phyloP scores from a whole-genome alignment of 1,140 invertebrate species.

The Drosophila auraria region DNA sequence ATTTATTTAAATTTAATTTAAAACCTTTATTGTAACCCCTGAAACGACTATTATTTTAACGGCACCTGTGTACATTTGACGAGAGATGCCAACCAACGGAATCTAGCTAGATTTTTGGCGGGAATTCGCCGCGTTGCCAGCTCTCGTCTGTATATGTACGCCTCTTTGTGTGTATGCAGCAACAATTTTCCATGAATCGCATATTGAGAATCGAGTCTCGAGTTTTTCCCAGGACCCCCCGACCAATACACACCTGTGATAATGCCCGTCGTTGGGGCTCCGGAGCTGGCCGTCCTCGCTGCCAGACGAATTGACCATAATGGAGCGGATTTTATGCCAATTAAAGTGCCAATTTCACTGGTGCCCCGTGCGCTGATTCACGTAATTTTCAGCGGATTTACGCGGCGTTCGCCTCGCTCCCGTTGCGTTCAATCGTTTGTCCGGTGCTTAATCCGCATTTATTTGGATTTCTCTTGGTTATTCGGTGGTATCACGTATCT shows the following conservation, averaged over 20 bases:
- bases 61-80: background rate
- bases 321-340: conserved; percentile 23
- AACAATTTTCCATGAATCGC: conserved; percentile 74
- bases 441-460: conserved; percentile 45
- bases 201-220: conserved; percentile 32
- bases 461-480: conserved; percentile 30
- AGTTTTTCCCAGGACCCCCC: conserved; percentile 33
- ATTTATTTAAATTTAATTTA: too few species aligned
- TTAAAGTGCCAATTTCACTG: conserved; percentile 27
- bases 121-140: conserved; percentile 22
- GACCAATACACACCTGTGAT: conserved; percentile 78
- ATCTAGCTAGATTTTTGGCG: conserved; percentile 7
- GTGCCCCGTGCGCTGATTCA: conserved; percentile 39
- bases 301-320: conserved; percentile 79
- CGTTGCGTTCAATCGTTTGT: conserved; percentile 19
- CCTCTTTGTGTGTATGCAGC: conserved; percentile 70
- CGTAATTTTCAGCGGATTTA: conserved; percentile 33
- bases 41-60: background rate
- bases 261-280: conserved; percentile 77
- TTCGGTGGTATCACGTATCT: conserved; percentile 60
- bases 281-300: conserved; percentile 83
- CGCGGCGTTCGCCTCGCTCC: conserved; percentile 19
- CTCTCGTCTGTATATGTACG: conserved; percentile 32
- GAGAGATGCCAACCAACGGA: conserved; percentile 10
- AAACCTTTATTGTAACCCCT: background rate